Percentiles rank a stretch among this genome's conserved stretches.
phyloP scores from a whole-genome alignment of 1,140 invertebrate species.

The Drosophila bipectinata region DNA sequence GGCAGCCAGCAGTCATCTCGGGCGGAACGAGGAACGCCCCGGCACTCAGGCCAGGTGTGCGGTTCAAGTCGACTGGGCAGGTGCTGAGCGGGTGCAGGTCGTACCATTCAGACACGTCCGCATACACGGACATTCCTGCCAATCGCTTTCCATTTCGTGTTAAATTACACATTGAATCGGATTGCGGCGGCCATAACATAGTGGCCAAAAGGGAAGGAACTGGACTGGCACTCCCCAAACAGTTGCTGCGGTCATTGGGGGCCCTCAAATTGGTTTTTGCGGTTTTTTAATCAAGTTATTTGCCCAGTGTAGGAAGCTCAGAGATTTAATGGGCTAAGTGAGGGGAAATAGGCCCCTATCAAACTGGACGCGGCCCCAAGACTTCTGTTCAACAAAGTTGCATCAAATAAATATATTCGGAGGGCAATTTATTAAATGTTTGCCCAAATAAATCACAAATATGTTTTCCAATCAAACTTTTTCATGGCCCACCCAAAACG shows the following conservation, averaged over 20 bases:
- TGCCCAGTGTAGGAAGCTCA: slow-evolving; percentile 36
- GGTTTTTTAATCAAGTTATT: slow-evolving; percentile 82
- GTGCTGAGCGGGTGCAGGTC: slow-evolving; percentile 31
- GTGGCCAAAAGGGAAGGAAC: slow-evolving; percentile 46
- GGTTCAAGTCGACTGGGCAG: slow-evolving; percentile 44
- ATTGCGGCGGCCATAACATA: slow-evolving; percentile 76
- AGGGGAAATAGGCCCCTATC: neutral
- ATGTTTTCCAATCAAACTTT: slow-evolving; percentile 74
- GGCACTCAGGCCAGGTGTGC: slow-evolving; percentile 52
- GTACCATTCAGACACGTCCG: slow-evolving; percentile 28
- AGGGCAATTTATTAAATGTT: slow-evolving; percentile 78
- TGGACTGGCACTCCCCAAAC: slow-evolving; percentile 13
- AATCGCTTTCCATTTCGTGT: slow-evolving; percentile 80
- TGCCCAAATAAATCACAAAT: slow-evolving; percentile 80
- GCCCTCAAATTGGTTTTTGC: slow-evolving; percentile 77
- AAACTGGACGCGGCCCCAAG: slow-evolving; percentile 13
- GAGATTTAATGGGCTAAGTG: slow-evolving; percentile 13
- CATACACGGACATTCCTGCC: slow-evolving; percentile 44
- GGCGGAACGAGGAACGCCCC: slow-evolving; percentile 14
- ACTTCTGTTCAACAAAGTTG: slow-evolving; percentile 48
- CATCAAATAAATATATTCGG: slow-evolving; percentile 70
- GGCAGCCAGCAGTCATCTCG: slow-evolving; percentile 12
- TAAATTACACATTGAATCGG: slow-evolving; percentile 82
- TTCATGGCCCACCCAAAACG: slow-evolving; percentile 29
- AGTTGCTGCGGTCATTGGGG: slow-evolving; percentile 50